Conservation (phyloP, 1,140 invertebrate species). For the Drosophila funebris region DNA sequence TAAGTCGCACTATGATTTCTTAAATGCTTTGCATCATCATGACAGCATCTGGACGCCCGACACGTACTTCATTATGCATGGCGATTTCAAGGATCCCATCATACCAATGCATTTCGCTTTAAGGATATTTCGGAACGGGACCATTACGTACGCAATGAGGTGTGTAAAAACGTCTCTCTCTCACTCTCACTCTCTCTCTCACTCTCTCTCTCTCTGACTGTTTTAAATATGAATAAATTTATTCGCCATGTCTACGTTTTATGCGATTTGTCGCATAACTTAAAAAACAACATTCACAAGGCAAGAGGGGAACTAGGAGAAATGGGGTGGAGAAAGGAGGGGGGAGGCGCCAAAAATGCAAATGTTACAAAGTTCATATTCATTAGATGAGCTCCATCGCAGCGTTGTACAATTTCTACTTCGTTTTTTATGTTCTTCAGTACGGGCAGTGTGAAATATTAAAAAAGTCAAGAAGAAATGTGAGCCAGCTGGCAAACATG, state of each 20-base stretch:
- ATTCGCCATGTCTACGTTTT: constrained; percentile 23
- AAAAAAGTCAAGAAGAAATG: constrained; percentile 34
- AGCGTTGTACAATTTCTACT: constrained; percentile 22
- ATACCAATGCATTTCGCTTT: constrained; percentile 95
- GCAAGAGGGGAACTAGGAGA: background rate
- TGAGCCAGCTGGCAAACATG: constrained; percentile 57
- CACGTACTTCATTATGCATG: constrained; percentile 97
- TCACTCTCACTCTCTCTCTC: background rate
- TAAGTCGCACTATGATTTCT: constrained; percentile 91
- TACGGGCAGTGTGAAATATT: constrained; percentile 37
- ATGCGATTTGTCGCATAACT: constrained; percentile 50
- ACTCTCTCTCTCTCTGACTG: constrained; percentile 4
- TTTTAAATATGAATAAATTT: constrained; percentile 67
- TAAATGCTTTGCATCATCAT: constrained; percentile 96
- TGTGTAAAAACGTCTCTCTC: constrained; percentile 84
- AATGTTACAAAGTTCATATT: constrained; percentile 42
- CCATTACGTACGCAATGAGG: constrained; percentile 96
- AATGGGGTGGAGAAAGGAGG: background rate
- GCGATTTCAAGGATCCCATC: constrained; percentile 95
- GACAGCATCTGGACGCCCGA: constrained; percentile 96
- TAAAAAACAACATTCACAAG: background rate
- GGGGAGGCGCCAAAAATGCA: constrained; percentile 23
- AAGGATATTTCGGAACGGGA: constrained; percentile 95
- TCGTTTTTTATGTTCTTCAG: constrained; percentile 14
- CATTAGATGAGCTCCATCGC: constrained; percentile 27